Evolutionary conservation across 2,797 vertebrate species (phyloP), one percentile per base, ranked within the genome.

Genomic region (Micropoecilia bifurca): DNA sequence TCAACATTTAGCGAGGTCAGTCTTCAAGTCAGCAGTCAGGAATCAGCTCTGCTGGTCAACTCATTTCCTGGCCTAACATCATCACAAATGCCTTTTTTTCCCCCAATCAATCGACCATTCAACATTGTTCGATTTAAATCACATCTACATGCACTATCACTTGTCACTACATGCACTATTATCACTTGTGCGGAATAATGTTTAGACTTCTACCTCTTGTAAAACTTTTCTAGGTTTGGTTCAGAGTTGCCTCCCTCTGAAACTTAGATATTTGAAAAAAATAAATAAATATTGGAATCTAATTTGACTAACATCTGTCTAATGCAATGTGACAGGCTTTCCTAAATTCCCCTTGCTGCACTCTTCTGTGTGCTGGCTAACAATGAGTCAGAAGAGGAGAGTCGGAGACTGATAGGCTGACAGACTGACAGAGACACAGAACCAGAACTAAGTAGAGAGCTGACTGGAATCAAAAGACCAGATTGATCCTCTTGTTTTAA

Each of bases 401-500:
- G 63, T 36, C 33, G 9, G 61, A 36, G 16, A 66, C 33, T 66
- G 61, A 66, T 20, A 36, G 33, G 20, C 33, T 66, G 61, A 66
- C 30, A 39, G 8, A 25, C 33, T 63, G 61, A 63, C 30, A 68
- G 63, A 68, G 63, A 68, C 63, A 68, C 63, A 68, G 63, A 68
- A 68, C 33, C 63, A 68, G 33, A 68, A 76, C 63, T 68, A 68
- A 41, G 36, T 10, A 68, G 20, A 68, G 36, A 68, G 63, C 63
- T 39, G 36, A 41, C 63, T 68, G 20, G 63, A 68, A 68, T 68
- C 36, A 25, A 41, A 68, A 41, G 30, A 41, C 63, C 22, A 22
- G 36, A 68, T 68, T 68, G 18, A 68, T 68, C 63, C 36, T 68
- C 20, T 68, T 39, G 33, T 20, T 66, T 68, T 68, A 68, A 68